phyloP scores from a whole-genome alignment of 2,113 vertebrate species.

The Cynoglossus semilaevis region DNA sequence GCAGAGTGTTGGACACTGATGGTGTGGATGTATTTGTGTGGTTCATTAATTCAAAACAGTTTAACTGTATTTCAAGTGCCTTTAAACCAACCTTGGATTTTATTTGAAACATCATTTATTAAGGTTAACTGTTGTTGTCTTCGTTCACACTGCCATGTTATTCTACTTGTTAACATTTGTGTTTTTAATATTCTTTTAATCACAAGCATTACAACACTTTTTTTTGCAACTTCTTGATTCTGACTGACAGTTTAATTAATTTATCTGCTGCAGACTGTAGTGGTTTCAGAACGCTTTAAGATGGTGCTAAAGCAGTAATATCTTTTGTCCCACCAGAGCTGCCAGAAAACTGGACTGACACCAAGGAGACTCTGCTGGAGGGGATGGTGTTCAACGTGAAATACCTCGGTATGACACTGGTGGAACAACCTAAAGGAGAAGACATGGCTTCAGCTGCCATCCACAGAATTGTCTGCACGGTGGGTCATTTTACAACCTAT shows the following conservation, averaged over 20 bases:
- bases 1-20: constrained; percentile 34
- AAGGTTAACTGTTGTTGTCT: too few relatives aligned
- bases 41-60: too few relatives aligned
- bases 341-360: constrained; percentile 85
- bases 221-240: too few relatives aligned
- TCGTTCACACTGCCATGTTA: too few relatives aligned
- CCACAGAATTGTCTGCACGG: constrained; percentile 83
- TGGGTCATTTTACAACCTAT: constrained; percentile 62
- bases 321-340: constrained; percentile 74
- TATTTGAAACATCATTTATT: too few relatives aligned
- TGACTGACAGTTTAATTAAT: too few relatives aligned
- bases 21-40: background rate
- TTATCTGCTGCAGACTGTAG: background rate
- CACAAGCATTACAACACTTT: too few relatives aligned
- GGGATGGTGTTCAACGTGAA: constrained; percentile 90
- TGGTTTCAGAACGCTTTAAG: background rate
- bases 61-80: too few relatives aligned
- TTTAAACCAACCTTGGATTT: too few relatives aligned
- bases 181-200: too few relatives aligned
- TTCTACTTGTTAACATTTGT: too few relatives aligned
- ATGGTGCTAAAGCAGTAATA: background rate
- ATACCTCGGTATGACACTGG: constrained; percentile 89
- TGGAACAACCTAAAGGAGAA: constrained; percentile 89
- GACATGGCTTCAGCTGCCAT: constrained; percentile 89
- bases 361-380: constrained; percentile 85